These are phyloP conservation scores for Oxyura jamaicensis DNA, from an alignment of 2,113 vertebrate species.

Conservation along the genomic window DNA sequence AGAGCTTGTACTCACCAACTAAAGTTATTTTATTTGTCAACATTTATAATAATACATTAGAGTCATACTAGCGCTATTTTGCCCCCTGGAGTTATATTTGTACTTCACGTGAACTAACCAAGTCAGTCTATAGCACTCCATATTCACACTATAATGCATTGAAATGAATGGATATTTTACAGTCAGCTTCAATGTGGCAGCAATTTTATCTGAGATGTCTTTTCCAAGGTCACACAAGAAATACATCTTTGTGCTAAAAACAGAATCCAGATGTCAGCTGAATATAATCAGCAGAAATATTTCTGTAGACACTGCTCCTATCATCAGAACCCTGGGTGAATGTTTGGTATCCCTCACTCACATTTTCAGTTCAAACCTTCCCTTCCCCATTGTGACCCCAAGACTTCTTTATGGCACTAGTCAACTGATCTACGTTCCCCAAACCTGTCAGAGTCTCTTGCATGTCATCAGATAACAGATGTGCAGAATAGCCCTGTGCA, in stretches of 20 bases:
- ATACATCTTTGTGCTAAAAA: slow-evolving; percentile 16
- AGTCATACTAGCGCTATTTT: not conserved
- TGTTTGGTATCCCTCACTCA: not conserved
- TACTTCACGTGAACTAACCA: not conserved
- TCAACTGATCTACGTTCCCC: not conserved
- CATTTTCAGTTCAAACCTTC: not conserved
- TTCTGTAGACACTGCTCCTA: not conserved
- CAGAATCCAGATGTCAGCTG: slow-evolving; percentile 26
- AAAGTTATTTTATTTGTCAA: slow-evolving; percentile 32
- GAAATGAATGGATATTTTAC: not conserved
- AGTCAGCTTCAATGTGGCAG: not conserved
- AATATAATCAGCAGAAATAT: not conserved
- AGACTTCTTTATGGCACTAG: not conserved
- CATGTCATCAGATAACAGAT: not conserved
- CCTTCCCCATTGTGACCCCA: fast-evolving
- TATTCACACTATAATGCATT: not conserved
- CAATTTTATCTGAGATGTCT: not conserved
- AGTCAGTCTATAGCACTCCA: not conserved
- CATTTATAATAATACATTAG: not conserved
- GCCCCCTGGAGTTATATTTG: not conserved
- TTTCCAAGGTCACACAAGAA: slow-evolving; percentile 37
- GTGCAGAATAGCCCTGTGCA: not conserved
- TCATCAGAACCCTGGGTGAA: not conserved
- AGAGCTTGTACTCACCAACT: not conserved
- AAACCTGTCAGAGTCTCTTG: not conserved